Evolutionary conservation across 2,113 vertebrate species (phyloP).

Genomic region (Oreochromis tanganicae): DNA sequence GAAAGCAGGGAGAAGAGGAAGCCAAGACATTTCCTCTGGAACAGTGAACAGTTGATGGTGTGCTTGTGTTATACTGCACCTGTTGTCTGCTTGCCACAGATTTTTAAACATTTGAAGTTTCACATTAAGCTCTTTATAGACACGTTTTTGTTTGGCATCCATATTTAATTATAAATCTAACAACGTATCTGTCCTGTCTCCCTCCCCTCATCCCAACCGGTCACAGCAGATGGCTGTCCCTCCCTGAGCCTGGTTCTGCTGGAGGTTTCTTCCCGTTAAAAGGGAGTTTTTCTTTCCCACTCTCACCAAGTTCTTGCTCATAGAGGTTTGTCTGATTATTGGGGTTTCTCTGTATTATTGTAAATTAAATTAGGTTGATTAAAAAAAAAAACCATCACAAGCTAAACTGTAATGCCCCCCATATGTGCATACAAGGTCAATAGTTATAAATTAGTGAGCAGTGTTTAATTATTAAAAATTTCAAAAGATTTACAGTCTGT

Average conservation of each 20-base stretch:
- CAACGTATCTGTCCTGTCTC: fast-evolving
- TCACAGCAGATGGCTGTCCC: not conserved
- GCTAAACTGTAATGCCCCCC: fast-evolving
- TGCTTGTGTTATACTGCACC: not conserved
- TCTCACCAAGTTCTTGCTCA: not conserved
- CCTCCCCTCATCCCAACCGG: fast-evolving
- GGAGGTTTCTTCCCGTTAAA: not conserved
- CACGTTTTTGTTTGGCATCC: not conserved
- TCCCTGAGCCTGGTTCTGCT: not conserved
- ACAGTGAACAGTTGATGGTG: not conserved
- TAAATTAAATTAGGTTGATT: not conserved
- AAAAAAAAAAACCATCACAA: fast-evolving
- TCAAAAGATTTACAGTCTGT: not conserved
- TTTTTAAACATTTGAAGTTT: not conserved
- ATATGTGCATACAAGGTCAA: not conserved
- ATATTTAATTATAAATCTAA: not conserved
- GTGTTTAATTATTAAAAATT: not conserved
- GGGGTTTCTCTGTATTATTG: not conserved
- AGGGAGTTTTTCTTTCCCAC: not conserved
- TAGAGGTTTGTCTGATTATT: not conserved
- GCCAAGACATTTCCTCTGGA: not conserved
- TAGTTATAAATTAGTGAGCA: not conserved
- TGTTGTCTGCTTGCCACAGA: not conserved
- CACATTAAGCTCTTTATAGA: too few species aligned
- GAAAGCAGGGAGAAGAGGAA: not conserved